Conservation (phyloP, 2,888 invertebrate species). For the Pterobdella sp. region DNA sequence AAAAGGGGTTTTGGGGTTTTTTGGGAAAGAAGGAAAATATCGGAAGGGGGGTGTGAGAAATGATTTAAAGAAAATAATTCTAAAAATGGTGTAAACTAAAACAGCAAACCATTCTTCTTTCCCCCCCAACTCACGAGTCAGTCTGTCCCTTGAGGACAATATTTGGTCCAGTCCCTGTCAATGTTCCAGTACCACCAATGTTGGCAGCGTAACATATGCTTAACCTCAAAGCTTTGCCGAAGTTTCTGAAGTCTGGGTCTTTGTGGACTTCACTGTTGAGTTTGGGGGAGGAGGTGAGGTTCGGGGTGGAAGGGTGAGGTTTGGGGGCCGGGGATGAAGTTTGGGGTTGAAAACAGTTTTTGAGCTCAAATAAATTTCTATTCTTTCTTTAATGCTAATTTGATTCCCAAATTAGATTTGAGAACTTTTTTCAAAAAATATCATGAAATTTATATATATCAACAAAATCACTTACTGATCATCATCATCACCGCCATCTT, state of each 20-base stretch:
- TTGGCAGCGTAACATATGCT: conserved; percentile 40
- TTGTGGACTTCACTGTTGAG: conserved; percentile 8
- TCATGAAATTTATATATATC: too few species aligned
- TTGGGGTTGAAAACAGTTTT: background rate
- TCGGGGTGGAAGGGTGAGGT: background rate
- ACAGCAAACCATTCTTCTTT: background rate
- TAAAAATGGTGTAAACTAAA: background rate
- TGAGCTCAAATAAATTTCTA: background rate
- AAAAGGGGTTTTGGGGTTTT: background rate
- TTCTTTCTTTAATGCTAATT: background rate
- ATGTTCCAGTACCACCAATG: conserved; percentile 51
- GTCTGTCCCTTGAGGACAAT: conserved; percentile 49
- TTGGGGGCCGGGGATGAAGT: background rate
- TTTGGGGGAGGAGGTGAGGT: background rate
- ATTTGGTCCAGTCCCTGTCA: conserved; percentile 52
- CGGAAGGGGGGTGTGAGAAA: background rate
- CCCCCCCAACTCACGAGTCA: conserved; percentile 37
- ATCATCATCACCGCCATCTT: background rate
- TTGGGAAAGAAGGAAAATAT: background rate
- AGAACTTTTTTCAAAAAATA: too few species aligned
- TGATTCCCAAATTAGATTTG: too few species aligned
- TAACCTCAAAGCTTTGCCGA: conserved; percentile 30
- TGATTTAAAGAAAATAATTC: background rate
- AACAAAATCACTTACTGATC: background rate
- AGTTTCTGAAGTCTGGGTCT: conserved; percentile 30